Conservation (phyloP, 1,140 invertebrate genomes). For the roundworm (Caenorhabditis elegans) region DNA sequence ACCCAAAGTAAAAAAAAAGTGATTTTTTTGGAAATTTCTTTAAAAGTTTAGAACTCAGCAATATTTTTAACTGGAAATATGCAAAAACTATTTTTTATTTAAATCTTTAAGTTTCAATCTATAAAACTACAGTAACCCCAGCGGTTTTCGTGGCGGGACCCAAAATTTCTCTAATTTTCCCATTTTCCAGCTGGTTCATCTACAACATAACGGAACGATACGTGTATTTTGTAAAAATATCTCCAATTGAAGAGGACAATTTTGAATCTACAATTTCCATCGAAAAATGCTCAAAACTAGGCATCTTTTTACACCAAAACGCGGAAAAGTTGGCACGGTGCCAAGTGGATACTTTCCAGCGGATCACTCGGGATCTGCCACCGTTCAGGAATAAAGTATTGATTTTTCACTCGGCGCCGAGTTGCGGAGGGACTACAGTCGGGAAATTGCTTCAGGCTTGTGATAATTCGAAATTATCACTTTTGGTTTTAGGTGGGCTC, state of each 20-base stretch:
- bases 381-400: background rate
- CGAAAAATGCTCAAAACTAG: slow-evolving; percentile 12
- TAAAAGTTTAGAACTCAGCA: no score
- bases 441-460: background rate
- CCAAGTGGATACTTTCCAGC: background rate
- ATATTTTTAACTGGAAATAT: no score
- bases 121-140: no score
- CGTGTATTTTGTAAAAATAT: background rate
- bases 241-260: background rate
- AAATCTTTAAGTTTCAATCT: no score
- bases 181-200: background rate
- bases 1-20: no score
- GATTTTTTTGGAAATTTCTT: no score
- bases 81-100: no score
- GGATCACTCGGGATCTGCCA: background rate
- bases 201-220: slow-evolving; percentile 7
- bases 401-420: background rate
- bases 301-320: background rate
- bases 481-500: background rate
- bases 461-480: background rate
- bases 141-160: no score
- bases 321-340: slow-evolving; percentile 9
- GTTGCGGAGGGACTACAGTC: background rate
- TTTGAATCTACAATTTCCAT: background rate
- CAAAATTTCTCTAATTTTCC: background rate